Conservation (phyloP, 2,888 invertebrate genomes). For the Pristionchus fissidentatus region DNA sequence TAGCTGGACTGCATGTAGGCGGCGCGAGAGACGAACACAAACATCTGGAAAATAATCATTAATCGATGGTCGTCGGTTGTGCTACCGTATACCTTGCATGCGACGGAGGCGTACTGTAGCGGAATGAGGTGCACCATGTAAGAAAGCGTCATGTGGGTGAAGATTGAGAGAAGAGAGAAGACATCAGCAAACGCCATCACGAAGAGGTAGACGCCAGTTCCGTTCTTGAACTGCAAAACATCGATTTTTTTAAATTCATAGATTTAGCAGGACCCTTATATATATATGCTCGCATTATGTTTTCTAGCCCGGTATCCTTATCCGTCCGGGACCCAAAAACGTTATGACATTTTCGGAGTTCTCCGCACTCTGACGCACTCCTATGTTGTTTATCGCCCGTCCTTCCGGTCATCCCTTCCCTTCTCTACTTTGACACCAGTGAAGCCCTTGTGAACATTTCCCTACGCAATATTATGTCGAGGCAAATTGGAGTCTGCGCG, state of each 20-base stretch:
- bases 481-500: too few species aligned
- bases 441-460: too few species aligned
- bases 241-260: too few species aligned
- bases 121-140: conserved; percentile 42
- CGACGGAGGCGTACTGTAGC: conserved; percentile 43
- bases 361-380: not conserved
- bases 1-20: conserved; percentile 69
- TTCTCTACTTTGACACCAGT: too few species aligned
- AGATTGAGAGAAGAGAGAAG: conserved; percentile 60
- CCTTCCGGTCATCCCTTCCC: conserved; percentile 37
- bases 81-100: conserved; percentile 61
- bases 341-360: too few species aligned
- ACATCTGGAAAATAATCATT: conserved; percentile 52
- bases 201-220: conserved; percentile 66
- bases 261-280: too few species aligned
- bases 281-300: not conserved
- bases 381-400: not conserved
- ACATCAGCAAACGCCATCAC: conserved; percentile 65
- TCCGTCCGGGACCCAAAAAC: not conserved
- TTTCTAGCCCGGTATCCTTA: not conserved
- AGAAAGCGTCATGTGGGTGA: conserved; percentile 56
- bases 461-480: too few species aligned
- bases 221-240: conserved; percentile 66
- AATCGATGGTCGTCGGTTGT: not conserved
- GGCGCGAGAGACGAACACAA: conserved; percentile 61